Conservation (phyloP, 2,797 vertebrate genomes). For the Triplophysa bombifrons region DNA sequence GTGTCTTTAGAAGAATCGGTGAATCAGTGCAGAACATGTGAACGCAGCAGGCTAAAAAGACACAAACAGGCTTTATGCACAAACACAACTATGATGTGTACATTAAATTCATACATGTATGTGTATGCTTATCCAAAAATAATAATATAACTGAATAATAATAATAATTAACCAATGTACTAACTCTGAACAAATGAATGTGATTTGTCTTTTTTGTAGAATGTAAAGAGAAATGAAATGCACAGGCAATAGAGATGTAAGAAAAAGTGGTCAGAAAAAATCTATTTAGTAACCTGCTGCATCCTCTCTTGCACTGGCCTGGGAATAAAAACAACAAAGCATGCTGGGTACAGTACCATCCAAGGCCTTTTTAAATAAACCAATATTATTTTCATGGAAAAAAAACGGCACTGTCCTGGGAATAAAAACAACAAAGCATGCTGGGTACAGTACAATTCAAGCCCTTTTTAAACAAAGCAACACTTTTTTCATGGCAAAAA, state of each 20-base stretch:
- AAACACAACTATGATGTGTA: neutral
- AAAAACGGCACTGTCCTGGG: constrained; percentile 39
- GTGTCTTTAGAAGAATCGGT: constrained; percentile 19
- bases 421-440: constrained; percentile 16
- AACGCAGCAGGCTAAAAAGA: constrained; percentile 22
- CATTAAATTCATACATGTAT: no score
- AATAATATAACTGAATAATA: no score
- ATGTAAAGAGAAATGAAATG: constrained; percentile 23
- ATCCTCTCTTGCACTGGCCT: constrained; percentile 48
- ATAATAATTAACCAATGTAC: no score
- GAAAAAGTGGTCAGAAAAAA: neutral
- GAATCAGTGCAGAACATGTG: constrained; percentile 27
- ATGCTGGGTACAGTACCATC: constrained; percentile 16
- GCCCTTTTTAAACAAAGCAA: constrained; percentile 12
- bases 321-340: constrained; percentile 12
- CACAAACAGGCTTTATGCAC: neutral
- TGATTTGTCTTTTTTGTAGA: neutral
- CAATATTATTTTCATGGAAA: neutral
- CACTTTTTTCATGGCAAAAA: neutral
- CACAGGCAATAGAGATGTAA: neutral
- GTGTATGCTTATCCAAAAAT: no score
- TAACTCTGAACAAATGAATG: constrained; percentile 7
- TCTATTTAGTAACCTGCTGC: constrained; percentile 66
- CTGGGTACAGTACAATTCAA: constrained; percentile 14
- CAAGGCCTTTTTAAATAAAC: constrained; percentile 10